Base-by-base conservation (phyloP, 2,888 invertebrate genomes). In the Cactoblastis cactorum region DNA sequence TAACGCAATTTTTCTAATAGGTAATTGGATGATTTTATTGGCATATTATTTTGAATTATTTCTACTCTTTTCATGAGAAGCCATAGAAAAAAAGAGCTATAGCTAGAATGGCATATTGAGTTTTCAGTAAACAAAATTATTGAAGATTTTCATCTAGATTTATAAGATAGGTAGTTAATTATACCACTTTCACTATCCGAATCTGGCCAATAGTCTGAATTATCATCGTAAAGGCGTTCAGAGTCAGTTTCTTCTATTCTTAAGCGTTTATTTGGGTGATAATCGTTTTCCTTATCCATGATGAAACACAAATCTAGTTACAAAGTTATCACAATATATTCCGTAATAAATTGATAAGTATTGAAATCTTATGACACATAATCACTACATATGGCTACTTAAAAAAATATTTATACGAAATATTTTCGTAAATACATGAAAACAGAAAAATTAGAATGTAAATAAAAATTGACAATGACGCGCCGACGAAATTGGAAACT, bases 121-220 rank as follows among this genome's bases (percentile, higher is more conserved):
- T n/a, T n/a, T n/a, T n/a, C n/a, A n/a, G 17, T 15, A 37, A 17
- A 5, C 15, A 15, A 2, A n/a, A n/a, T n/a, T n/a, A n/a, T n/a
- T n/a, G n/a, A n/a, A n/a, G n/a, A n/a, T n/a, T n/a, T n/a, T n/a
- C n/a, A n/a, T n/a, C n/a, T n/a, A n/a, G n/a, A n/a, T 24, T 24
- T 34, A 34, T 1, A 34, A 34, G 34, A 4, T 32, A 32, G 8
- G 34, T n/a, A 12, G 34, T 12, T 12, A 34, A 3, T 8, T 15
- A 28, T 74, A 84, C 80, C 82, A 60, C 62, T 69, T 38, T 82
- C 84, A 57, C 70, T 74, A 3, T 82, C 85, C 0, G 84, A 77
- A 53, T 82, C 83, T 0, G 83, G 77, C 86, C 86, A 88, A 53
- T 77, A 81, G 63, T 87, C 87, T 1, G 87, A 87, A 62, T 76